Conservation (phyloP, 2,888 invertebrate genomes). For the Cinara cedri region DNA sequence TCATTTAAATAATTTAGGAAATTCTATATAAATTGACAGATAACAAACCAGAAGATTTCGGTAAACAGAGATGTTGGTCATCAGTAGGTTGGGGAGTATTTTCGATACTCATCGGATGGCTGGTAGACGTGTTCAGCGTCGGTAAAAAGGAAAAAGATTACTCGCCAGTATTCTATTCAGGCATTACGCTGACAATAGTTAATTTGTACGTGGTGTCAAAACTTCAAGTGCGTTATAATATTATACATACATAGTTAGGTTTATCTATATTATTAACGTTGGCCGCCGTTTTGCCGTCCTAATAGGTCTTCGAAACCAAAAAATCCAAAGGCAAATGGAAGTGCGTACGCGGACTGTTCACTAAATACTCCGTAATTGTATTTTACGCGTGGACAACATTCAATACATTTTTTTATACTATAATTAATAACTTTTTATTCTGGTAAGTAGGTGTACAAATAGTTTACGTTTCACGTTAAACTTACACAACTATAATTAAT, state of each 20-base stretch:
- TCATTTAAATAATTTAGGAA: neutral
- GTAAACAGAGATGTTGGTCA: slow-evolving; percentile 52
- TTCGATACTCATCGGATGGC: slow-evolving; percentile 48
- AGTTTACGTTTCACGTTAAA: too few relatives aligned
- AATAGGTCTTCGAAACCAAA: slow-evolving; percentile 4
- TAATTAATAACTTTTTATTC: slow-evolving; percentile 33
- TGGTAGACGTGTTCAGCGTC: slow-evolving; percentile 42
- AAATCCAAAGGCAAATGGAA: neutral
- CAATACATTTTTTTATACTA: neutral
- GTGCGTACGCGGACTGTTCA: neutral
- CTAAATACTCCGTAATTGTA: neutral
- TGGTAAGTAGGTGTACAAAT: too few relatives aligned
- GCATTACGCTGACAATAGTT: neutral
- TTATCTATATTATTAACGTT: neutral
- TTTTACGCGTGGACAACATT: neutral
- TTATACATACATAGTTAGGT: neutral
- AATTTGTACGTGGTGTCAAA: neutral
- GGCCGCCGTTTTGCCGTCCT: neutral
- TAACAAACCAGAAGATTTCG: slow-evolving; percentile 40
- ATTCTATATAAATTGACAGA: slow-evolving; percentile 6
- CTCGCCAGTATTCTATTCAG: neutral
- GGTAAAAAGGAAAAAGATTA: slow-evolving; percentile 55
- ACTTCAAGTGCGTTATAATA: slow-evolving; percentile 1
- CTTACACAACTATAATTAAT: too few relatives aligned
- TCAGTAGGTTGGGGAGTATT: slow-evolving; percentile 56